Percentiles rank a stretch among this genome's conserved stretches.
phyloP scores from a whole-genome alignment of 2,113 vertebrate genomes.

The Furnarius figulus region DNA sequence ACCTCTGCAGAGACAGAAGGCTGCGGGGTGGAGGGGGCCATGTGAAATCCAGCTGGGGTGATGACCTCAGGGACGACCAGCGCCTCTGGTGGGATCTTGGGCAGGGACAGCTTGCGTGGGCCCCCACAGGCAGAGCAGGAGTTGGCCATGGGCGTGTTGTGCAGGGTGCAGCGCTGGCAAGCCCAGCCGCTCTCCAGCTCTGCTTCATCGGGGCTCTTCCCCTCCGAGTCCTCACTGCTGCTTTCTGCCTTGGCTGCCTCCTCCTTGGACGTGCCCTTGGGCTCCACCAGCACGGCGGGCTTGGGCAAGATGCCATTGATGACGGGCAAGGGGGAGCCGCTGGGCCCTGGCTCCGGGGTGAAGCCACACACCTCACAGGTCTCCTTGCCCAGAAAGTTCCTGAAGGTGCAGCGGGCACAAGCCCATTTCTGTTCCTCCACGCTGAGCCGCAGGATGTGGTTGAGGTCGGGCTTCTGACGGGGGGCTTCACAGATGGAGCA shows the following conservation, averaged over 20 bases:
- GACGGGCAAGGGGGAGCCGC: conserved; percentile 53
- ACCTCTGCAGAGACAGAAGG: conserved; percentile 73
- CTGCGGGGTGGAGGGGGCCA: conserved; percentile 66
- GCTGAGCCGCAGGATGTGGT: conserved; percentile 94
- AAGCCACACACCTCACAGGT: conserved; percentile 90
- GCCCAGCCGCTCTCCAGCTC: conserved; percentile 81
- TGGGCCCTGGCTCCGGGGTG: conserved; percentile 46
- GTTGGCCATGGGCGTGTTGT: conserved; percentile 89
- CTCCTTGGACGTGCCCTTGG: conserved; percentile 70
- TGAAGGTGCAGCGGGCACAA: conserved; percentile 93
- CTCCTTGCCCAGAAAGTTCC: conserved; percentile 88
- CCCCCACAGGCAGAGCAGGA: conserved; percentile 95
- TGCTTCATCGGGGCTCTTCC: conserved; percentile 66
- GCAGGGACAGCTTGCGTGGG: conserved; percentile 92
- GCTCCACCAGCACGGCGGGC: conserved; percentile 72
- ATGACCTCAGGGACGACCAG: conserved; percentile 93
- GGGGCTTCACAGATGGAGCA: conserved; percentile 98
- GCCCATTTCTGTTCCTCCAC: conserved; percentile 92
- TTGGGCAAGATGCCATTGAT: conserved; percentile 77
- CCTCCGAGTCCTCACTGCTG: conserved; percentile 34
- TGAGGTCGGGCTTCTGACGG: conserved; percentile 93
- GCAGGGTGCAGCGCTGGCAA: conserved; percentile 92
- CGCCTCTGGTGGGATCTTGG: conserved; percentile 95
- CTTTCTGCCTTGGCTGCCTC: conserved; percentile 50
- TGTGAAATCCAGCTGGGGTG: conserved; percentile 84